These are phyloP conservation scores for Schizaphis graminum DNA, from an alignment of 2,888 invertebrate species.

Conservation along the genomic window DNA sequence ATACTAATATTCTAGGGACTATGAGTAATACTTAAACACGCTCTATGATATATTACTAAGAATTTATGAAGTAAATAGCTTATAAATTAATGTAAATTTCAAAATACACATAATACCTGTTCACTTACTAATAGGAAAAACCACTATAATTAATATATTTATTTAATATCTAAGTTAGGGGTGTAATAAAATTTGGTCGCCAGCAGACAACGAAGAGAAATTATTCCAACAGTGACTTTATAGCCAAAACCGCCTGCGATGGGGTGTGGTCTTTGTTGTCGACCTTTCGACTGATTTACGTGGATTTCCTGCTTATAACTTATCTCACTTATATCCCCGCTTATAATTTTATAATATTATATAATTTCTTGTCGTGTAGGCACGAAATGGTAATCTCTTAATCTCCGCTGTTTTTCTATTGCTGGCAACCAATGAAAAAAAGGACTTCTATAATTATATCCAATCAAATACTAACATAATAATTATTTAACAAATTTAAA, in stretches of 20 bases:
- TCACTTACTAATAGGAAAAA: neutral
- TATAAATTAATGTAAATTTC: slow-evolving; percentile 24
- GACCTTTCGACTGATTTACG: neutral
- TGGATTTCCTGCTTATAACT: neutral
- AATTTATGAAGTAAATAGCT: neutral
- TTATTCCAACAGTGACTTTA: neutral
- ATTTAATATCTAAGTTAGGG: neutral
- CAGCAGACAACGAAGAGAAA: neutral
- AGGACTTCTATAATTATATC: neutral
- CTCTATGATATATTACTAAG: neutral
- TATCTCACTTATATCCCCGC: neutral
- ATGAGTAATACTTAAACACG: neutral
- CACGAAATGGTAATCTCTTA: neutral
- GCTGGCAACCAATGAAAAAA: neutral
- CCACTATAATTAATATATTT: neutral
- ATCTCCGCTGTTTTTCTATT: neutral
- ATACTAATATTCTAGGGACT: neutral
- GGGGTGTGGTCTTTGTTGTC: neutral
- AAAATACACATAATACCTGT: neutral
- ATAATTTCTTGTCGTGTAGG: neutral
- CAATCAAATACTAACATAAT: slow-evolving; percentile 26
- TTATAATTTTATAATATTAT: neutral
- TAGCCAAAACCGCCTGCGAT: neutral
- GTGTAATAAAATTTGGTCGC: neutral
- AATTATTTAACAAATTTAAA: slow-evolving; percentile 57